Evolutionary conservation across 2,888 invertebrate genomes (phyloP), one percentile per base, ranked within the genome.

Genomic region (Netelia fuscicornis): DNA sequence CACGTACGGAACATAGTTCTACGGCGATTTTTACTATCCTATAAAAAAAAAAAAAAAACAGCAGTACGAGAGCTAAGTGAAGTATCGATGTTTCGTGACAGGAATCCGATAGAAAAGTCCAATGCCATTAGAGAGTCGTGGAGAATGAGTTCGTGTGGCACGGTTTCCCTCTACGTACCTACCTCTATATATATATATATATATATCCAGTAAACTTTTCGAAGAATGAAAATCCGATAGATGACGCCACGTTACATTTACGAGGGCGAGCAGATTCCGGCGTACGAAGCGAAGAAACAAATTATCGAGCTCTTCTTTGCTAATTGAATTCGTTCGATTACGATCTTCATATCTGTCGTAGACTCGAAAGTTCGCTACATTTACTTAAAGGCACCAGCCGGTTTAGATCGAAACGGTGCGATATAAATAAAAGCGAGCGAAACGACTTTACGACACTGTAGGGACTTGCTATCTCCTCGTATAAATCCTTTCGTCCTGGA

Each of bases 91-190:
- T 54, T 77, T 52, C 81, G 70, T 78, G 84, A 81, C 62, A 78
- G 48, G 68, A 84, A 84, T 84, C 37, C 71, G 72, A 78, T 68
- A 44, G 54, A 72, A 48, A 72, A 67, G 78, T 81, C 54, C 84
- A 84, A 84, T 84, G 65, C 81, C 67, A 81, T 84, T 84, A 81
- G 68, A 68, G 72, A 68, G 56, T 17, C 20, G 72, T 11, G 54
- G 56, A 76, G 54, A 75, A 20, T 37, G 48, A 74, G 42, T 62
- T 52, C n/a, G 54, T 54, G 77, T 54, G 67, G 20, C 48, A 62
- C 70, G 54, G 23, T 56, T 30, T 8, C 30, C 30, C 42, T 71
- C 78, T 25, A 20, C 20, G 20, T 20, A 20, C 1, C 62, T 68
- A 37, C 25, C 60, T 54, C 0, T 11, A 13, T n/a, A 13, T 13